A percentile compares a stretch with the other conserved stretches of the same genome.
Evolutionary conservation across 2,888 invertebrate species (phyloP).

Genomic region (Monopis laevigella): DNA sequence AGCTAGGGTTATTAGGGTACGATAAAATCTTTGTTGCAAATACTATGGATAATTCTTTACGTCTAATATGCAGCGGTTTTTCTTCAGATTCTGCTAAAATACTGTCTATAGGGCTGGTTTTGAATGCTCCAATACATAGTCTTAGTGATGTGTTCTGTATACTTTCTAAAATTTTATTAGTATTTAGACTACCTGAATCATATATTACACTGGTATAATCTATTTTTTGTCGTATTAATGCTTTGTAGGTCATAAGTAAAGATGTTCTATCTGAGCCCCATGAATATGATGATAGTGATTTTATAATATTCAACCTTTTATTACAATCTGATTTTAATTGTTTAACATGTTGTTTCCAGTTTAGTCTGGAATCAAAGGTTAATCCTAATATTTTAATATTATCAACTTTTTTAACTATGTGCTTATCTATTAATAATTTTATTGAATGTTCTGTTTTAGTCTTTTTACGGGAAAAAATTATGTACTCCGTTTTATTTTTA

Average conservation of each 20-base stretch:
- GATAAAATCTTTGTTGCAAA: background rate
- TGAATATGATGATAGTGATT: constrained; percentile 14
- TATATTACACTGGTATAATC: constrained; percentile 16
- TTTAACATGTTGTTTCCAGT: constrained; percentile 15
- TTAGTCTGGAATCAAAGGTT: constrained; percentile 17
- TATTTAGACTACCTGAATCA: constrained; percentile 14
- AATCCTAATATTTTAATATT: constrained; percentile 15
- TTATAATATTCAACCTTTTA: constrained; percentile 17
- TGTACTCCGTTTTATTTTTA: constrained; percentile 16
- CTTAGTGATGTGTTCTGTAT: constrained; percentile 2
- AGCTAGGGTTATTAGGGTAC: background rate
- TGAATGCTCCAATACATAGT: constrained; percentile 1
- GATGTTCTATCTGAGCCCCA: constrained; percentile 17
- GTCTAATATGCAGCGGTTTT: background rate
- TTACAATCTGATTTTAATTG: constrained; percentile 17
- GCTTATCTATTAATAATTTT: too few species aligned
- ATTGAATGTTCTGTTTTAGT: constrained; percentile 8
- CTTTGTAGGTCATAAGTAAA: constrained; percentile 13
- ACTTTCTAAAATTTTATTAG: background rate
- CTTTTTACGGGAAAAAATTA: constrained; percentile 14
- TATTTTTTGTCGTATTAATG: constrained; percentile 17
- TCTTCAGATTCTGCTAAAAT: background rate
- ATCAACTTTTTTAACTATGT: constrained; percentile 14
- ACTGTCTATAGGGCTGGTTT: background rate
- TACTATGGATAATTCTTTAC: background rate